phyloP scores from a whole-genome alignment of 2,113 vertebrate species.

The Rhinoderma darwinii region DNA sequence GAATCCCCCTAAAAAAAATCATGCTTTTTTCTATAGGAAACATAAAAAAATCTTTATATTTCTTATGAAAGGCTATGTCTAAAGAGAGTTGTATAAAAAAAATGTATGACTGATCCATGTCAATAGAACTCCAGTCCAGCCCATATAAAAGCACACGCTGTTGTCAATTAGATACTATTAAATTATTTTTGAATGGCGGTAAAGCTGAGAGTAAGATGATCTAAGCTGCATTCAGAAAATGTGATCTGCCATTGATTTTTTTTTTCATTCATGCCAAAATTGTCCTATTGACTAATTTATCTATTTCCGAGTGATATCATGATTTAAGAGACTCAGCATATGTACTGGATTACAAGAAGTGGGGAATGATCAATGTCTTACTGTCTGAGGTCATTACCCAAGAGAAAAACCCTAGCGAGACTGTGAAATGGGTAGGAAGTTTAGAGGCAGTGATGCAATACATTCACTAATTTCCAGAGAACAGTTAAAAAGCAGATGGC shows the following conservation, averaged over 20 bases:
- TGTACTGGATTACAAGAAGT: conserved; percentile 19
- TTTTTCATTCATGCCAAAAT: conserved; percentile 47
- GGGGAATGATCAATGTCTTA: not conserved
- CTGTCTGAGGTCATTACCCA: conserved; percentile 31
- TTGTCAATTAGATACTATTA: not conserved
- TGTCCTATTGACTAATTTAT: conserved; percentile 47
- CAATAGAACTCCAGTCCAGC: not conserved
- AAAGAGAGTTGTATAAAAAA: not conserved
- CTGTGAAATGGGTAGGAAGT: not conserved
- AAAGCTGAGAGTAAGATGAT: not conserved
- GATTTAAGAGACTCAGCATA: conserved; percentile 28
- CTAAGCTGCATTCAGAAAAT: conserved; percentile 39
- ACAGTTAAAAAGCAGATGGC: too few species aligned
- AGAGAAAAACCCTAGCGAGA: conserved; percentile 11
- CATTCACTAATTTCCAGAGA: not conserved
- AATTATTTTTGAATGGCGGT: conserved; percentile 21
- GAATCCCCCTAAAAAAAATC: not conserved
- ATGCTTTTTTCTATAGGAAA: not conserved
- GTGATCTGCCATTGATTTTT: conserved; percentile 38
- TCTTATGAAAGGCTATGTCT: not conserved
- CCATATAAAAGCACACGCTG: not conserved
- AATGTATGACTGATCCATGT: not conserved
- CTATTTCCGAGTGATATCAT: conserved; percentile 55
- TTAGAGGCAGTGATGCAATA: not conserved
- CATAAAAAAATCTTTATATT: not conserved